Conservation (phyloP, 2,113 vertebrate species). For the Pseudopodoces humilis region DNA sequence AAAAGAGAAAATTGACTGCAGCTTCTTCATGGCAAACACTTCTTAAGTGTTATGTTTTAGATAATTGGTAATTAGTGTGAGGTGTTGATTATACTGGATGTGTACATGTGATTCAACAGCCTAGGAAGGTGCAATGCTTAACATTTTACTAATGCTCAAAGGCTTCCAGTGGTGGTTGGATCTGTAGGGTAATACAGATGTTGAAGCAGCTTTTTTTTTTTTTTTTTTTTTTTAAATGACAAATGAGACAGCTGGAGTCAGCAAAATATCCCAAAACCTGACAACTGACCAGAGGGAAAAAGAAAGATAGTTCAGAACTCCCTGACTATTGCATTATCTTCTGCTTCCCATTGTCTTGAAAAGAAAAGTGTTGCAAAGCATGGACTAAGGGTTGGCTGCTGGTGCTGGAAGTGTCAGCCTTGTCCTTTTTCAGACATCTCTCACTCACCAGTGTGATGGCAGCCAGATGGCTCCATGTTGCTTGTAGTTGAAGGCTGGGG, state of each 20-base stretch:
- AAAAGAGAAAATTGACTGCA: background rate
- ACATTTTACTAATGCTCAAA: background rate
- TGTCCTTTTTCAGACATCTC: background rate
- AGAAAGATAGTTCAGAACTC: background rate
- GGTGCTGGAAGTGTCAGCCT: background rate
- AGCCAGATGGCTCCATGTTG: background rate
- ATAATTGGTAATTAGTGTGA: background rate
- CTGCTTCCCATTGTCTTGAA: background rate
- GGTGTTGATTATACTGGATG: background rate
- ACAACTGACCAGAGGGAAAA: background rate
- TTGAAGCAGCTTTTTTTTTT: background rate
- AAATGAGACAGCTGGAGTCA: background rate
- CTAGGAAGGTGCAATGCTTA: background rate
- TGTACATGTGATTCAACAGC: background rate
- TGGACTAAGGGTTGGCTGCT: background rate
- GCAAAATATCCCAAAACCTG: background rate
- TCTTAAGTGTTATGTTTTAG: background rate
- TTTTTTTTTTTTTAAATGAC: background rate
- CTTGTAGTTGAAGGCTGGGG: background rate
- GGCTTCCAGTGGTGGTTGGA: background rate
- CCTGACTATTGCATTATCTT: accelerated
- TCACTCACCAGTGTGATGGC: accelerated
- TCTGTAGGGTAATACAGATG: background rate
- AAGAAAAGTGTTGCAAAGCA: accelerated
- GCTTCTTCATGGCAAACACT: background rate